Conservation (phyloP, 2,888 invertebrate species). For the Himalopsyche kuldschensis region DNA sequence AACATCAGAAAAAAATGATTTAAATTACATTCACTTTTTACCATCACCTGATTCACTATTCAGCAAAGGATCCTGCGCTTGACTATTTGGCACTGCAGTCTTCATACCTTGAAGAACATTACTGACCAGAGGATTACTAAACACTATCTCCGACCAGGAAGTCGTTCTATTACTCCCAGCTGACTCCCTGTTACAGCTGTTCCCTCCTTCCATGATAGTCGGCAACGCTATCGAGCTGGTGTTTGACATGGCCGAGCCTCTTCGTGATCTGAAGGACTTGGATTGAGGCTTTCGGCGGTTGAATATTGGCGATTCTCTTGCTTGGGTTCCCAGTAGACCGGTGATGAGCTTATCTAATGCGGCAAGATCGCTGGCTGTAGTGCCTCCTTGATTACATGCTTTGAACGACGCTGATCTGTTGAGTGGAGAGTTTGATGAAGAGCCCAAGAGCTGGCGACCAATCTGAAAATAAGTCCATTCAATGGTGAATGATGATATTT, state of each 20-base stretch:
- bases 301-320: conserved; percentile 42
- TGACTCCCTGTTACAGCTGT: conserved; percentile 22
- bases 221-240: conserved; percentile 45
- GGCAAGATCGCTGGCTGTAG: conserved; percentile 61
- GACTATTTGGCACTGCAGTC: background rate
- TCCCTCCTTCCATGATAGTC: conserved; percentile 48
- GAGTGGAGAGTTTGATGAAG: conserved; percentile 28
- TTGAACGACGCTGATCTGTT: conserved; percentile 45
- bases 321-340: conserved; percentile 60
- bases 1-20: too few species aligned
- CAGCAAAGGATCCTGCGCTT: conserved; percentile 19
- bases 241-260: conserved; percentile 33
- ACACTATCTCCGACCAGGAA: conserved; percentile 55
- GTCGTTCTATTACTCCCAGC: conserved; percentile 43
- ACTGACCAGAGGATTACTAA: conserved; percentile 51
- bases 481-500: too few species aligned
- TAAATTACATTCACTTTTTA: too few species aligned
- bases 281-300: conserved; percentile 30
- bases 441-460: conserved; percentile 28
- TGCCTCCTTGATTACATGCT: conserved; percentile 39
- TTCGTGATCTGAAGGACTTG: conserved; percentile 36
- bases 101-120: background rate
- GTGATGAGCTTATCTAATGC: conserved; percentile 66
- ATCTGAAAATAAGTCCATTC: conserved; percentile 28
- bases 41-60: background rate